Evolutionary conservation across 2,797 vertebrate species (phyloP), one percentile per base, ranked within the genome.

Genomic region (Percopsis omiscomaycus): DNA sequence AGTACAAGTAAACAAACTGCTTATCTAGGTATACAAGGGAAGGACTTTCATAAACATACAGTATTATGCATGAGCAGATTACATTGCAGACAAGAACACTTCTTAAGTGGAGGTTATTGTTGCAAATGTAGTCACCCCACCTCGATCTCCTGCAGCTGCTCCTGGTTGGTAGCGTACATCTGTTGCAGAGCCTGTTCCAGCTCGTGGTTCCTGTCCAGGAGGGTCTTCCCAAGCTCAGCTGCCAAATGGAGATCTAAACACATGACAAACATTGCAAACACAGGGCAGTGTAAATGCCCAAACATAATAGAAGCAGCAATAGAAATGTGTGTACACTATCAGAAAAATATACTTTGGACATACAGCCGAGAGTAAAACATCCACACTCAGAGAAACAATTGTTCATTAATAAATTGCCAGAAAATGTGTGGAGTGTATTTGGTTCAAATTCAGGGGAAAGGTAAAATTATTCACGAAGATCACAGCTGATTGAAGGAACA

Each of bases 101-200:
- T 55, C 4, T 55, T 14, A n/a, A 58, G 5, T 13, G 16, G 8
- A 54, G 32, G 13, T 1, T 27, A 54, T 55, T 51, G 16, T 65
- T 47, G 68, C 67, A 22, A 22, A 22, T 22, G 22, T 22, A 45
- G 65, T 76, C 9, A 46, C 2, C 57, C 87, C 92, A 98, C 97
- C 95, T 99, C 96, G 42, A 98, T 97, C 85, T 98, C 96, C 86
- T 95, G 96, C 79, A 97, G 81, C 89, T 99, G 97, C 69, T 99
- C 97, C 76, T 95, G 92, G 81, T 98, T 98, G 84, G 95, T 98
- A 74, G 93, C 88, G 81, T 95, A 98, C 95, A 98, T 95, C 88
- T 98, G 94, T 84, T 96, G 94, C 82, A 99, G 91, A 59, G 94
- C 95, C 69, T 95, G 94, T 77, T 98, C 97, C 85, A 99, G 75